phyloP scores from a whole-genome alignment of 2,797 vertebrate species.

The Acipenser transmontanus region DNA sequence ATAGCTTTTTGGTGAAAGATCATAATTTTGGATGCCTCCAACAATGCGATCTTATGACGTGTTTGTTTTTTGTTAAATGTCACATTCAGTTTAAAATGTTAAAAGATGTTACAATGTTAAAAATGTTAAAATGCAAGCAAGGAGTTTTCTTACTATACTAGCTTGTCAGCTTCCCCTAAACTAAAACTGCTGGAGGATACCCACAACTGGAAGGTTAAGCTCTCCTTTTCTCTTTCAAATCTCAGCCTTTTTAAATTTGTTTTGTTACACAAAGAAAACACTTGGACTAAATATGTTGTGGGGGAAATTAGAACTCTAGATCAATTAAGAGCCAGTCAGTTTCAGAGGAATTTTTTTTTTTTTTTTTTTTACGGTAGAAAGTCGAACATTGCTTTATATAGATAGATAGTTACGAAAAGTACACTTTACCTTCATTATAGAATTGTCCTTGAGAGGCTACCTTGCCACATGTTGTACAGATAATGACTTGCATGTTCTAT shows the following conservation, averaged over 20 bases:
- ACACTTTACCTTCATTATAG: constrained; percentile 41
- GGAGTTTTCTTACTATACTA: not conserved
- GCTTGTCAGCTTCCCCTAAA: too few relatives aligned
- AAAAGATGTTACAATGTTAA: not conserved
- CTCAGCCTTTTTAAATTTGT: constrained; percentile 38
- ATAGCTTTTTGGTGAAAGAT: not conserved
- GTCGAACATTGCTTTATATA: constrained; percentile 41
- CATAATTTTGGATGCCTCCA: not conserved
- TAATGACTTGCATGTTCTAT: constrained; percentile 53
- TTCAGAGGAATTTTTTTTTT: constrained; percentile 32
- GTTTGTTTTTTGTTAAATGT: not conserved
- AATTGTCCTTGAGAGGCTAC: constrained; percentile 54
- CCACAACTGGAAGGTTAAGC: not conserved
- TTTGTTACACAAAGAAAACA: not conserved
- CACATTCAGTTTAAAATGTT: not conserved
- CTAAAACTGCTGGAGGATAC: too few relatives aligned
- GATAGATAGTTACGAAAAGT: constrained; percentile 43
- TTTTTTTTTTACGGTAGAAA: constrained; percentile 31
- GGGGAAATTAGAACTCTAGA: constrained; percentile 35
- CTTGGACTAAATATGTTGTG: constrained; percentile 15
- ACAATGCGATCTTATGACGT: not conserved
- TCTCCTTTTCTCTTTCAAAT: not conserved
- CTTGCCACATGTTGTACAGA: constrained; percentile 57
- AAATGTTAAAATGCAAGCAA: not conserved
- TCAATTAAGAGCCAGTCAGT: constrained; percentile 38